These are phyloP conservation scores for Drosophila prostipennis DNA, from an alignment of 2,888 invertebrate genomes.

Conservation along the genomic window DNA sequence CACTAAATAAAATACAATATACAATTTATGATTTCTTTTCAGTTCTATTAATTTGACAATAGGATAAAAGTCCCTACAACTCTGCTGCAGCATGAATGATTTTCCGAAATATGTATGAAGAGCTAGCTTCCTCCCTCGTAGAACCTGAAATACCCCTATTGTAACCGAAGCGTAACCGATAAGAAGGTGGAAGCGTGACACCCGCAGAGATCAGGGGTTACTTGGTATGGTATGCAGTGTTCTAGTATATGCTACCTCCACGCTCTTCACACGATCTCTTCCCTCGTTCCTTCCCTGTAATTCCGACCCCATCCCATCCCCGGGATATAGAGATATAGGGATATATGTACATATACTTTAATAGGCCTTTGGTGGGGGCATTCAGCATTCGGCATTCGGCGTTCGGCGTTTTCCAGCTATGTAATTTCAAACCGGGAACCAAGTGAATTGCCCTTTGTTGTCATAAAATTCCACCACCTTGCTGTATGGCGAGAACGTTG, in stretches of 20 bases:
- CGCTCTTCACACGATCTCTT: background rate
- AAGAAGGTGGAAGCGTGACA: conserved; percentile 11
- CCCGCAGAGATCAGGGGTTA: conserved; percentile 4
- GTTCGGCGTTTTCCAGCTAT: conserved; percentile 37
- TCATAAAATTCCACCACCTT: conserved; percentile 70
- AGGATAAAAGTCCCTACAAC: background rate
- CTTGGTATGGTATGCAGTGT: background rate
- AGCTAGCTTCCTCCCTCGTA: background rate
- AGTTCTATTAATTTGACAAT: background rate
- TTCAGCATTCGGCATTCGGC: conserved; percentile 10
- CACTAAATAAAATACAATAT: too few species aligned
- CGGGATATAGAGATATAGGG: background rate
- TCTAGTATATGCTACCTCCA: background rate
- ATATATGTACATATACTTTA: conserved; percentile 6
- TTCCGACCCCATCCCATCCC: conserved; percentile 1
- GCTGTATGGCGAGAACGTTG: conserved; percentile 7
- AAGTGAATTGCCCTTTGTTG: conserved; percentile 48
- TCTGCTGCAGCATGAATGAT: too few species aligned
- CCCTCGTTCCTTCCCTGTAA: background rate
- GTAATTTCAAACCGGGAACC: conserved; percentile 51
- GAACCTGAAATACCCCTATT: conserved; percentile 6
- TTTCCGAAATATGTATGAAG: background rate
- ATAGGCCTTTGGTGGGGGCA: conserved; percentile 17
- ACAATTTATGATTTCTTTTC: background rate
- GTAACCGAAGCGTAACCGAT: background rate